A percentile compares a stretch with the other conserved stretches of the same genome.
Conservation (phyloP, 2,797 vertebrate genomes). For the Sebastes variabilis region DNA sequence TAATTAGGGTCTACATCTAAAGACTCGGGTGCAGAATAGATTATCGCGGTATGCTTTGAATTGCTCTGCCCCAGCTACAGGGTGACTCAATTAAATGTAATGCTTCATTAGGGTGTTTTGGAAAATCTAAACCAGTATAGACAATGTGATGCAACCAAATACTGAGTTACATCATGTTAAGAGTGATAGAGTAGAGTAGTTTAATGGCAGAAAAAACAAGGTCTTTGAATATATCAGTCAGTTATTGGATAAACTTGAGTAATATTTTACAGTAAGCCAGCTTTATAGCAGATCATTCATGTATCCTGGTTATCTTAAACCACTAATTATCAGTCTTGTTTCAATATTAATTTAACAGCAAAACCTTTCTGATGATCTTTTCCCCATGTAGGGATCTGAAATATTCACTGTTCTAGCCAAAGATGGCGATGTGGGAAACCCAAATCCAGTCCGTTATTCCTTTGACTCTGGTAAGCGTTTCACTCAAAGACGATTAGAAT, state of each 20-base stretch:
- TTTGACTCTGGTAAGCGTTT: conserved; percentile 87
- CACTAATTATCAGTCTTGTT: not conserved
- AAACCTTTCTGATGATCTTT: not conserved
- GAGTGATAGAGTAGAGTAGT: not conserved
- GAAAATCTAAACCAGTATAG: not conserved
- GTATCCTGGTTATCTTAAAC: not conserved
- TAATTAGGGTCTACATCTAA: conserved; percentile 30
- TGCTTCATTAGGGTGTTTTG: not conserved
- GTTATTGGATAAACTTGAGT: not conserved
- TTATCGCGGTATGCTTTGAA: not conserved
- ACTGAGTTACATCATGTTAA: not conserved
- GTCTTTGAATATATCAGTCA: not conserved
- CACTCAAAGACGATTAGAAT: not conserved
- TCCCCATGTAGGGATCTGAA: conserved; percentile 87
- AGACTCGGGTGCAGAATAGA: not conserved
- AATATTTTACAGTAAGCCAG: not conserved
- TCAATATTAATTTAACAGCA: not conserved
- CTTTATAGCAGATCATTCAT: not conserved
- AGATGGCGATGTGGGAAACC: conserved; percentile 93
- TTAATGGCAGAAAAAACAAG: not conserved
- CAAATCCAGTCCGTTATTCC: conserved; percentile 88
- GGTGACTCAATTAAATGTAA: not conserved
- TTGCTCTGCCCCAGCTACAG: not conserved
- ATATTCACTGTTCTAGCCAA: conserved; percentile 90
- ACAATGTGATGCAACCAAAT: not conserved